Evolutionary conservation across 2,113 vertebrate species (phyloP).

Genomic region (Danio rerio): GRCz12tu NC_133185.1:38143501-38144000

Average conservation of each 20-base stretch:
- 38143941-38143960: conserved; percentile 47
- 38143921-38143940: conserved; percentile 43
- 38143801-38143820: conserved; percentile 49
- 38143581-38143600: conserved; percentile 1
- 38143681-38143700: conserved; percentile 37
- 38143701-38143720: conserved; percentile 27
- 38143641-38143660: conserved; percentile 49
- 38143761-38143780: conserved; percentile 38
- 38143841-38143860: conserved; percentile 30
- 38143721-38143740: conserved; percentile 42
- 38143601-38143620: neutral
- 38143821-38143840: conserved; percentile 27
- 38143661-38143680: conserved; percentile 40
- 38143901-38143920: conserved; percentile 40
- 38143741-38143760: conserved; percentile 33
- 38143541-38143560: conserved; percentile 8
- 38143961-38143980: conserved; percentile 43
- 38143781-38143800: conserved; percentile 52
- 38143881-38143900: conserved; percentile 34
- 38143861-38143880: neutral
- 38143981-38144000: conserved; percentile 38
- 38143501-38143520: conserved; percentile 56
- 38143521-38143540: conserved; percentile 48
- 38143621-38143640: conserved; percentile 24
- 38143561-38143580: conserved; percentile 1